Conservation (phyloP, 2,113 vertebrate genomes). For the Lethenteron reissneri region DNA sequence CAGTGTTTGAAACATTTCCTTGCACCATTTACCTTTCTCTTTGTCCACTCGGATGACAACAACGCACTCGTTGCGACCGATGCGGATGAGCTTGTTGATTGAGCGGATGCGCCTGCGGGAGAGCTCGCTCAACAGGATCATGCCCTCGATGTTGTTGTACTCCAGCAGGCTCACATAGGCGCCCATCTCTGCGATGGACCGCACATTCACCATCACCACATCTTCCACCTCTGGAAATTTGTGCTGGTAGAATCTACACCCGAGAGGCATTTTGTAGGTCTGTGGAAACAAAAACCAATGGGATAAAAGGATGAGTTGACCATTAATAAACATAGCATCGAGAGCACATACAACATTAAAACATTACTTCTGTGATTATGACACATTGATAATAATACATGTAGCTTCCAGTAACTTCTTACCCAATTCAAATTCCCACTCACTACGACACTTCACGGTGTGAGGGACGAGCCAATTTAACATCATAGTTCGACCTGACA, state of each 20-base stretch:
- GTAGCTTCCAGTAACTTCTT: too few species aligned
- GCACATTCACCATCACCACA: conserved; percentile 93
- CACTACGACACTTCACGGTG: too few species aligned
- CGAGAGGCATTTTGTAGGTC: conserved; percentile 64
- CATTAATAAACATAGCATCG: too few species aligned
- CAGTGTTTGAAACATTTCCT: background rate
- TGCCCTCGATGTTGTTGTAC: conserved; percentile 96
- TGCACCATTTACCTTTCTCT: conserved; percentile 51
- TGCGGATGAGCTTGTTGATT: conserved; percentile 96
- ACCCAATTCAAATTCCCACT: too few species aligned
- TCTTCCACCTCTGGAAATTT: conserved; percentile 95
- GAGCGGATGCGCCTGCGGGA: conserved; percentile 84
- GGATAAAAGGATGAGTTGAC: too few species aligned
- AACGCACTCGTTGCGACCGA: conserved; percentile 85
- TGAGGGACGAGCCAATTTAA: too few species aligned
- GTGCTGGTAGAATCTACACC: conserved; percentile 93
- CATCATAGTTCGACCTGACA: too few species aligned
- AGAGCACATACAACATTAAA: too few species aligned
- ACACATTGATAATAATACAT: too few species aligned
- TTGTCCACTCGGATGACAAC: conserved; percentile 96
- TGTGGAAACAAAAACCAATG: too few species aligned
- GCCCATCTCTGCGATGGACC: conserved; percentile 95
- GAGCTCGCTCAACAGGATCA: conserved; percentile 90
- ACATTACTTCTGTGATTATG: too few species aligned
- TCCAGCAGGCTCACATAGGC: conserved; percentile 90